Evolutionary conservation across 2,113 vertebrate genomes (phyloP).

Genomic region (Indri indri): DNA sequence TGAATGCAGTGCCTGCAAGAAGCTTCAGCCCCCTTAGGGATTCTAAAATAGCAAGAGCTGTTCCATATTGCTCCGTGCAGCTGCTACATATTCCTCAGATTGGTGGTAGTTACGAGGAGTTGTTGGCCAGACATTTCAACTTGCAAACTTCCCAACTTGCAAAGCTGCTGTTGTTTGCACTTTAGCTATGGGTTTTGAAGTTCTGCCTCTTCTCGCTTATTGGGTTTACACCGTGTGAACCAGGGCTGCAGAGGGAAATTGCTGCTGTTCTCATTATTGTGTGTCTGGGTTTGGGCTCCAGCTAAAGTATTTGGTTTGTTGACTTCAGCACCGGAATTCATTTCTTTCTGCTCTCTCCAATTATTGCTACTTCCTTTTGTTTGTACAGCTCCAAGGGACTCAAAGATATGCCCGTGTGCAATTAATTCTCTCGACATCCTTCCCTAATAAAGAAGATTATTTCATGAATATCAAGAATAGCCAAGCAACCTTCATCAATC

Average conservation of each 20-base stretch:
- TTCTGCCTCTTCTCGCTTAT: conserved; percentile 71
- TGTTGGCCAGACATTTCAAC: conserved; percentile 14
- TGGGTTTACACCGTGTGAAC: conserved; percentile 76
- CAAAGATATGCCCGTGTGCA: neutral
- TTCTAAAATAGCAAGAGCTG: neutral
- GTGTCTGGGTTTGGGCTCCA: conserved; percentile 31
- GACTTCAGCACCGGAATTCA: conserved; percentile 71
- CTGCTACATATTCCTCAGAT: neutral
- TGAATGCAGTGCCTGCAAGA: neutral
- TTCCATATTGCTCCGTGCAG: rapidly evolving
- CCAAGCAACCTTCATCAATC: neutral
- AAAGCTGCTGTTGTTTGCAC: conserved; percentile 49
- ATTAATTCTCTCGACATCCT: conserved; percentile 32
- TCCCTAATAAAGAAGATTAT: conserved; percentile 36
- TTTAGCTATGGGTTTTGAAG: conserved; percentile 60
- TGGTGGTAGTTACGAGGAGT: neutral
- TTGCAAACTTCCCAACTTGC: conserved; percentile 55
- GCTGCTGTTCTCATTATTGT: conserved; percentile 59
- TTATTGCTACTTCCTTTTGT: conserved; percentile 24
- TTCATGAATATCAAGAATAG: conserved; percentile 57
- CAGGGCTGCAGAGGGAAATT: conserved; percentile 60
- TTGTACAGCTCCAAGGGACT: conserved; percentile 40
- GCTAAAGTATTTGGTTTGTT: conserved; percentile 73
- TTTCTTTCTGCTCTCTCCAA: conserved; percentile 58
- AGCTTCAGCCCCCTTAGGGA: neutral